Evolutionary conservation across 2,797 vertebrate genomes (phyloP).

Genomic region (Myotis pilosus): DNA sequence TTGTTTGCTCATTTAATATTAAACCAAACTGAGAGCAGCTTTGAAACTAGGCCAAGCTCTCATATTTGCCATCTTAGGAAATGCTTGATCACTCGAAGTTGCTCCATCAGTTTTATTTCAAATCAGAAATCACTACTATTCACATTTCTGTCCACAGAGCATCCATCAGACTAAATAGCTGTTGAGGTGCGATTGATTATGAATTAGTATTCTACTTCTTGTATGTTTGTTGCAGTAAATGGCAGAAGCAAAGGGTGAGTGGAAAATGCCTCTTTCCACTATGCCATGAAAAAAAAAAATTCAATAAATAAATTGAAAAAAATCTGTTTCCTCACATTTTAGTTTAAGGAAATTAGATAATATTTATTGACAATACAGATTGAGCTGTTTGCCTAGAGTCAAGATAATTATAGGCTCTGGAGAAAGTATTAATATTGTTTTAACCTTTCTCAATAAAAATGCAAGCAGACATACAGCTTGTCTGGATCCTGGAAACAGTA

Average conservation of each 20-base stretch:
- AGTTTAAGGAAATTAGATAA: constrained; percentile 9
- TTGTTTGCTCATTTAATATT: background rate
- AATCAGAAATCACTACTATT: background rate
- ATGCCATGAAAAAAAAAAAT: background rate
- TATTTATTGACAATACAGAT: background rate
- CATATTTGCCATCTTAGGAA: background rate
- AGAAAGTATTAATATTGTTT: background rate
- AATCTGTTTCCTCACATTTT: background rate
- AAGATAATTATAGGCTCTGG: background rate
- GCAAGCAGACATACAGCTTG: background rate
- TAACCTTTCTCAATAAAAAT: constrained; percentile 30
- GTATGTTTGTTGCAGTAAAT: background rate
- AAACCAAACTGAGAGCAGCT: background rate
- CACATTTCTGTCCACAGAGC: background rate
- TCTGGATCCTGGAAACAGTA: background rate
- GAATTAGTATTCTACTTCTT: background rate
- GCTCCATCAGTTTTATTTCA: background rate
- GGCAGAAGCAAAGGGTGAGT: background rate
- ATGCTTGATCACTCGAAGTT: background rate
- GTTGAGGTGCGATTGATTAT: background rate
- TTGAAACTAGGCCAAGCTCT: constrained; percentile 13
- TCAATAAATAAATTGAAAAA: background rate
- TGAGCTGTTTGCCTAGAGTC: background rate
- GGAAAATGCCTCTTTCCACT: background rate
- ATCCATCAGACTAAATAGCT: background rate